These are phyloP conservation scores for Tethya wilhelma DNA, from an alignment of 37 sponge, comb jelly and placozoan genomes.

Conservation along the genomic window DNA sequence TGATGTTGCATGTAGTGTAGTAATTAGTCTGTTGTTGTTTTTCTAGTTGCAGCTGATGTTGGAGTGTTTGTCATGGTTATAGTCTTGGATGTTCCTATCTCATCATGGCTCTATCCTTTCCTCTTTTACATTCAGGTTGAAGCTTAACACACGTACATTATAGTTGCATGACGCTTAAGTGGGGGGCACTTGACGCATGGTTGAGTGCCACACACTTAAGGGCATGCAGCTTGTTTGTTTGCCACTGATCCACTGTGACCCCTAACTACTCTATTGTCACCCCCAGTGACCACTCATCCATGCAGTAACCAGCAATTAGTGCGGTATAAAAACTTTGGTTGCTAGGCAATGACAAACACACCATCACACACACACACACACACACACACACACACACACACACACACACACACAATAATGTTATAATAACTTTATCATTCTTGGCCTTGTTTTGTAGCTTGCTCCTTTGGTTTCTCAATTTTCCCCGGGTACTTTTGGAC, in stretches of 20 bases:
- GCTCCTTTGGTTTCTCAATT: conserved; percentile 27
- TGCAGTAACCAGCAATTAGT: too few relatives aligned
- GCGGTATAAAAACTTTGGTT: too few relatives aligned
- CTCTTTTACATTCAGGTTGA: conserved; percentile 74
- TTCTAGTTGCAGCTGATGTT: conserved; percentile 25
- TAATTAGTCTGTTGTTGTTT: background rate
- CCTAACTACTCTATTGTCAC: too few relatives aligned
- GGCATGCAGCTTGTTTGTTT: background rate
- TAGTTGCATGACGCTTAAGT: too few relatives aligned
- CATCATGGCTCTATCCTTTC: conserved; percentile 40
- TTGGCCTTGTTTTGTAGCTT: conserved; percentile 26
- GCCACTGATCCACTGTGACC: background rate
- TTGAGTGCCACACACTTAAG: background rate
- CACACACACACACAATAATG: background rate
- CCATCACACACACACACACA: too few relatives aligned
- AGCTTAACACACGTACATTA: too few relatives aligned
- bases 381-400: too few relatives aligned
- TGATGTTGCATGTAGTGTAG: background rate
- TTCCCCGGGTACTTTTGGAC: conserved; percentile 54
- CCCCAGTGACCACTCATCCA: too few relatives aligned
- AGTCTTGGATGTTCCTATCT: conserved; percentile 21
- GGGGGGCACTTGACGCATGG: too few relatives aligned
- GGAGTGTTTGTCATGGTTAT: conserved; percentile 2
- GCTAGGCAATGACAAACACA: too few relatives aligned
- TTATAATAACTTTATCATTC: too few relatives aligned